Base-by-base conservation (phyloP, 1,140 invertebrate genomes). In the Sarcophaga bullata region DNA sequence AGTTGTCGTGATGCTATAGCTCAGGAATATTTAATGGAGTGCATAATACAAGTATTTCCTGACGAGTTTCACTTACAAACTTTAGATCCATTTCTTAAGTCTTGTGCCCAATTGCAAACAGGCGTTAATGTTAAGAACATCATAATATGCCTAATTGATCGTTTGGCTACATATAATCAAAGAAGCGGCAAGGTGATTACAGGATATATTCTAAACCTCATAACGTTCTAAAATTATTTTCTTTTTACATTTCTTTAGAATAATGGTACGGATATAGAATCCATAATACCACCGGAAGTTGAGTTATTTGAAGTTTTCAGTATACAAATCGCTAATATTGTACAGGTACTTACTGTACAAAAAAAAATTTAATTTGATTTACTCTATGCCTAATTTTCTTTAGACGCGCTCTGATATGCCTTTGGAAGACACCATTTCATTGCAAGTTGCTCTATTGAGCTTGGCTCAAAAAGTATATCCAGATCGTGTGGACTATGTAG, bases 21-120 rank as follows among this genome's bases (percentile, higher is more conserved):
- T 4, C 99, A 99, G 91, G 98, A 99, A 92, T 99, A 99, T 92
- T 92, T 99, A 8, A 99, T 99, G 98, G 98, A 99, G 91, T 99
- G 98, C 90, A 98, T 99, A 82, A 99, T 99, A 91, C 98, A 99
- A 93, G 97, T 99, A 15, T 99, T 99, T 90, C 98, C 98, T 3
- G 99, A 99, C 90, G 98, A 99, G 90, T 99, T 99, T 90, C 99
- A 99, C 91, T 91, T 99, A 86, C 96, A 97, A 84, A 99, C 98
- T 0, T 91, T 99, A 46, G 96, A 96, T 89, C 94, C 96, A 50
- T 99, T 99, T 90, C 92, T 99, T 10, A 97, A 98, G 89, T 99
- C 98, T 0, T 99, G 98, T 91, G 98, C 97, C 1, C 97, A 99
- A 89, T 91, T 99, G 0, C 97, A 99, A 88, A 93, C 94, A 50